These are phyloP conservation scores for Paramuricea clavata DNA, from an alignment of 92 coral and sea anemone genomes.

Conservation along the genomic window DNA sequence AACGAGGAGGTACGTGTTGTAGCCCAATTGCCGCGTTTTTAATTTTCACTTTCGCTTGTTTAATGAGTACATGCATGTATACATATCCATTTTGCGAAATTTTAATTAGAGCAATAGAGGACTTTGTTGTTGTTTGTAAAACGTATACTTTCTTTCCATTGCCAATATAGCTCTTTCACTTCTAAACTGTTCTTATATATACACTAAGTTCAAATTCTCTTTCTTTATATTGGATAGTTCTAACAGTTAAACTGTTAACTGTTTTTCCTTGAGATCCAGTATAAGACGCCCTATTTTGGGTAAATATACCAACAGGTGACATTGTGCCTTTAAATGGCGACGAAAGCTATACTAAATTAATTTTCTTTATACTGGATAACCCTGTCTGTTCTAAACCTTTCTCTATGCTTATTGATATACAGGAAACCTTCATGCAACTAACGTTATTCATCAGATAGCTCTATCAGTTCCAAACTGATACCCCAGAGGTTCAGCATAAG, in stretches of 20 bases:
- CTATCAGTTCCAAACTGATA: neutral
- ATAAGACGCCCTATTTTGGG: too few species aligned
- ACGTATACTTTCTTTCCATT: too few species aligned
- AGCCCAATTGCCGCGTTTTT: too few species aligned
- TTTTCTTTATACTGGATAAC: too few species aligned
- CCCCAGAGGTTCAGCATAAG: neutral
- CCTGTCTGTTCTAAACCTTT: neutral
- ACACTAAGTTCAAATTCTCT: too few species aligned
- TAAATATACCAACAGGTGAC: too few species aligned
- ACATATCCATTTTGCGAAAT: neutral
- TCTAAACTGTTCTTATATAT: too few species aligned
- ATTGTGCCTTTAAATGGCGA: too few species aligned
- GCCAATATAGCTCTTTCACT: neutral
- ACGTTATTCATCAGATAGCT: neutral
- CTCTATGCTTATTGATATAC: too few species aligned
- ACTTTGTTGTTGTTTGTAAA: neutral
- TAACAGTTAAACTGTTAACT: too few species aligned
- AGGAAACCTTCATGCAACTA: neutral
- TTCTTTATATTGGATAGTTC: too few species aligned
- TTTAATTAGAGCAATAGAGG: neutral
- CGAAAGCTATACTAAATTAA: neutral
- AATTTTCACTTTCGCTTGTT: slow-evolving; percentile 8
- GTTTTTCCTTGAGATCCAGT: too few species aligned
- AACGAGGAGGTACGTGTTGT: slow-evolving; percentile 99
- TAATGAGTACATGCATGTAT: neutral